Conservation (phyloP, 2,888 invertebrate species). For the Drosophila fulvimacula region DNA sequence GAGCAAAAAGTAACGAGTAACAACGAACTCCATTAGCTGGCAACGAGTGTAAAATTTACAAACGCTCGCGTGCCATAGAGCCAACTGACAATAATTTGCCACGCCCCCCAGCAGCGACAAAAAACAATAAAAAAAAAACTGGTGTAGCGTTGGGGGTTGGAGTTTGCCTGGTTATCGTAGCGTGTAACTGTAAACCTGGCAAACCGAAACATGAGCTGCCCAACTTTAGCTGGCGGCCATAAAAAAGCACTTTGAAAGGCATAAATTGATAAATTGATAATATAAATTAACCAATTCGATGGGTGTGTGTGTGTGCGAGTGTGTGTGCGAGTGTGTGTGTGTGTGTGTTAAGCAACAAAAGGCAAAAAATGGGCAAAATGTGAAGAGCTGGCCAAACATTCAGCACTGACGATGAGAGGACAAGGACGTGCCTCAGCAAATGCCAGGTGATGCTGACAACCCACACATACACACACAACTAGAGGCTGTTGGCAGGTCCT, state of each 20-base stretch:
- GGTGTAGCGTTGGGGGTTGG: background rate
- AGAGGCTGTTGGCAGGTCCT: constrained; percentile 40
- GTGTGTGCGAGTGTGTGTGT: constrained; percentile 28
- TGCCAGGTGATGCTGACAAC: constrained; percentile 46
- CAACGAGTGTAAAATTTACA: background rate
- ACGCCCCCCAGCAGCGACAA: constrained; percentile 5
- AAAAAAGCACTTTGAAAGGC: constrained; percentile 75
- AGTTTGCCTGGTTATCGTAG: constrained; percentile 15
- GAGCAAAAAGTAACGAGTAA: background rate
- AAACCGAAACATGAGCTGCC: constrained; percentile 28
- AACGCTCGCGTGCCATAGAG: constrained; percentile 55
- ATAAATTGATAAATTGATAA: constrained; percentile 80
- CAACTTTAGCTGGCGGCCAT: constrained; percentile 53
- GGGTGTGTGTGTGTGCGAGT: constrained; percentile 21
- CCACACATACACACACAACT: background rate
- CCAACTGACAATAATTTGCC: constrained; percentile 55
- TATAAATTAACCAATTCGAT: constrained; percentile 77
- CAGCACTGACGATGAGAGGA: constrained; percentile 33
- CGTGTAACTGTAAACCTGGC: constrained; percentile 37
- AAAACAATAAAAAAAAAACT: too few relatives aligned
- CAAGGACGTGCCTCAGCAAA: constrained; percentile 46
- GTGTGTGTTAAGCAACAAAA: constrained; percentile 44
- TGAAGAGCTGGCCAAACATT: constrained; percentile 57
- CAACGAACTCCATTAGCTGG: too few relatives aligned
- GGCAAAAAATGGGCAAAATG: constrained; percentile 40